A percentile compares a stretch with the other conserved stretches of the same genome.
Conservation (phyloP, 2,797 vertebrate species). For the Streptopelia turtur region DNA sequence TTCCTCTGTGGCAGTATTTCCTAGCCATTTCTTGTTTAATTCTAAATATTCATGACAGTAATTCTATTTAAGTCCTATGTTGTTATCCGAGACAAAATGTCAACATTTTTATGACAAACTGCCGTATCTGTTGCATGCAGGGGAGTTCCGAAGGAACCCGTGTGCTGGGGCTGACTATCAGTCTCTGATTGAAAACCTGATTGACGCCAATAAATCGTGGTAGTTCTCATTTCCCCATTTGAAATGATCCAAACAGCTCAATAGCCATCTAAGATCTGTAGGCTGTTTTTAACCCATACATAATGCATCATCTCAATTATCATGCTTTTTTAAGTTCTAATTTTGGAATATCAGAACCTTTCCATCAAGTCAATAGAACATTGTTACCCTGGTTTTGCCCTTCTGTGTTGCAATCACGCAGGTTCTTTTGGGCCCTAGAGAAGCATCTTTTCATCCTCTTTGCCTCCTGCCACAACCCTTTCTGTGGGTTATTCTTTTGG, state of each 20-base stretch:
- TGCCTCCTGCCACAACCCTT: neutral
- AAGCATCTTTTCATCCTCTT: neutral
- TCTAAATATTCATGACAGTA: constrained; percentile 21
- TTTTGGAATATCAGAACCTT: neutral
- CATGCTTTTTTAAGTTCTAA: neutral
- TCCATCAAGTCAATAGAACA: neutral
- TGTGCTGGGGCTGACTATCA: constrained; percentile 37
- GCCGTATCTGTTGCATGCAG: neutral
- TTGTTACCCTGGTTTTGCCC: neutral
- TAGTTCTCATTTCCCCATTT: constrained; percentile 29
- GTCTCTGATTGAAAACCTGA: constrained; percentile 38
- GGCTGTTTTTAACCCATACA: neutral
- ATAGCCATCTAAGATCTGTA: constrained; percentile 14
- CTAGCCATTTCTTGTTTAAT: constrained; percentile 10
- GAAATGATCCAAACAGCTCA: constrained; percentile 32
- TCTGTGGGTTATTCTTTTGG: neutral
- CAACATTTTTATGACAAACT: constrained; percentile 31
- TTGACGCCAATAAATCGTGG: constrained; percentile 32
- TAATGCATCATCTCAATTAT: constrained; percentile 31
- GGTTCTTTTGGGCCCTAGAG: neutral
- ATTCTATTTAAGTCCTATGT: neutral
- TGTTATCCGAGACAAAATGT: constrained; percentile 41
- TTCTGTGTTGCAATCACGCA: neutral
- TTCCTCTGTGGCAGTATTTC: neutral
- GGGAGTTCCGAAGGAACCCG: neutral